Evolutionary conservation across 2,797 vertebrate genomes (phyloP).

Genomic region (Remorina albescens): DNA sequence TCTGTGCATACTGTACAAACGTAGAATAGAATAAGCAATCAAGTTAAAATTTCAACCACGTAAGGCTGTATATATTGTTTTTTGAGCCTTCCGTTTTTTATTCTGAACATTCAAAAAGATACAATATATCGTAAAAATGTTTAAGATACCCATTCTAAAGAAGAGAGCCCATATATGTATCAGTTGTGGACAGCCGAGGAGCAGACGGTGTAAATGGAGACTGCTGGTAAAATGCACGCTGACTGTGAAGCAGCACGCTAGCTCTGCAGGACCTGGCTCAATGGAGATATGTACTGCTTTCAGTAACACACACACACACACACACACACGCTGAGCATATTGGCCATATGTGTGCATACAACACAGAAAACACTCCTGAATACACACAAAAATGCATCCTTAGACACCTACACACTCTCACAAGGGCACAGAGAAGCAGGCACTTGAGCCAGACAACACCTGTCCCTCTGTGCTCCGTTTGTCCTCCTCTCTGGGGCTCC

Average conservation of each 20-base stretch:
- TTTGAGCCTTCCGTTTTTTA: background rate
- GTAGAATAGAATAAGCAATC: too few relatives aligned
- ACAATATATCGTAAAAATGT: slow-evolving; percentile 13
- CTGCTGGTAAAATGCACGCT: slow-evolving; percentile 70
- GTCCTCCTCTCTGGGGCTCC: slow-evolving; percentile 3
- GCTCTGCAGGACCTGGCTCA: slow-evolving; percentile 72
- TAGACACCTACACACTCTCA: slow-evolving; percentile 3
- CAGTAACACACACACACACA: slow-evolving; percentile 23
- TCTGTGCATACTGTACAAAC: slow-evolving; percentile 1
- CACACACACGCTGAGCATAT: background rate
- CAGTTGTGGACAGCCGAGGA: slow-evolving; percentile 44
- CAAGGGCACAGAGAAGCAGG: slow-evolving; percentile 5
- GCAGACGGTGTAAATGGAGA: slow-evolving; percentile 77
- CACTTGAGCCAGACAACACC: slow-evolving; percentile 31
- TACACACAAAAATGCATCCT: slow-evolving; percentile 5
- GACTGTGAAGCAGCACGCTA: slow-evolving; percentile 71
- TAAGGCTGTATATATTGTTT: background rate
- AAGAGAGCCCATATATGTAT: slow-evolving; percentile 41
- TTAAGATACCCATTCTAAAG: slow-evolving; percentile 23
- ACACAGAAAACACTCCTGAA: background rate
- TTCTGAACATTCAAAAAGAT: background rate
- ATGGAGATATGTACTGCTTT: slow-evolving; percentile 43
- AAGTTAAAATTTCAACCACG: background rate
- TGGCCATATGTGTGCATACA: slow-evolving; percentile 15
- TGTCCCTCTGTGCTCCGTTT: slow-evolving; percentile 26